Evolutionary conservation across 1,140 invertebrate genomes (phyloP).

Genomic region (Oreohelix idahoensis): DNA sequence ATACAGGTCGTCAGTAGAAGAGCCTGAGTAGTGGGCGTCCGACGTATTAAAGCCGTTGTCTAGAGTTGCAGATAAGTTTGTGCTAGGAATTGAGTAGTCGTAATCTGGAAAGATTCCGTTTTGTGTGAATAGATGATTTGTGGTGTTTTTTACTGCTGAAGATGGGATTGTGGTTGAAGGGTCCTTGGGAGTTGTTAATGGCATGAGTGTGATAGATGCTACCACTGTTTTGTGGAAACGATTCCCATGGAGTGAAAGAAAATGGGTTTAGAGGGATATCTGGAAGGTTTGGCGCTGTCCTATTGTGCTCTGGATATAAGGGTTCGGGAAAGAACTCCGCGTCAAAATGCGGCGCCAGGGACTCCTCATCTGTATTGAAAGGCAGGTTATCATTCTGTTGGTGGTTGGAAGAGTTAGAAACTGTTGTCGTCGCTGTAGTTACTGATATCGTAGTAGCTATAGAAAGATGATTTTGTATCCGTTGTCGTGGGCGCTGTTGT

Average conservation of each 20-base stretch:
- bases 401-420: neutral
- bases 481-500: neutral
- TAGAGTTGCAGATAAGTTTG: neutral
- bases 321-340: conserved; percentile 33
- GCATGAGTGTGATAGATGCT: neutral
- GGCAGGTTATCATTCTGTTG: conserved; percentile 13
- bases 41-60: neutral
- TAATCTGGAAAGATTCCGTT: neutral
- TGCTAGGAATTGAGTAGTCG: neutral
- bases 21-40: neutral
- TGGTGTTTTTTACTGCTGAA: neutral
- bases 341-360: conserved; percentile 10
- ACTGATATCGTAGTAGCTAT: neutral
- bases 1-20: conserved; percentile 15
- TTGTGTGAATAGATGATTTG: neutral
- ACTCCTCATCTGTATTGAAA: conserved; percentile 24
- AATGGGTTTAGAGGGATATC: neutral
- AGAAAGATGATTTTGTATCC: no score
- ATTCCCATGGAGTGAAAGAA: neutral
- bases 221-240: neutral
- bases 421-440: neutral
- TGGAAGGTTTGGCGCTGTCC: neutral
- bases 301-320: neutral
- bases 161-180: neutral
- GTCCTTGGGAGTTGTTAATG: neutral